A percentile compares a stretch with the other conserved stretches of the same genome.
phyloP scores from a whole-genome alignment of 2,113 vertebrate genomes.

The Charadrius vociferus region DNA sequence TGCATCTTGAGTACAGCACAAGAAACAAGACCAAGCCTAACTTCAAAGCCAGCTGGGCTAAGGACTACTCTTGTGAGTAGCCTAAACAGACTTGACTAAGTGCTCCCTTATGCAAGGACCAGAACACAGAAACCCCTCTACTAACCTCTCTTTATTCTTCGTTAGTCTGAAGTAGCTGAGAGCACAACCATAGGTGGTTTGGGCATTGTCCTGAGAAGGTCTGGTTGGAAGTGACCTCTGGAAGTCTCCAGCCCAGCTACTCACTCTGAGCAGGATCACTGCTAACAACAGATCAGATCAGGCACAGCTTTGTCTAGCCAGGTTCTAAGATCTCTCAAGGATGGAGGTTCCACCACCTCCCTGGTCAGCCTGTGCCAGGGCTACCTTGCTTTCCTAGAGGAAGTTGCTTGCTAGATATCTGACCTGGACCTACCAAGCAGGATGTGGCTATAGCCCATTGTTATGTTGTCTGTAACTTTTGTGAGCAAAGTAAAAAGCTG shows the following conservation, averaged over 20 bases:
- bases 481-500: not conserved
- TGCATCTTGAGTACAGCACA: not conserved
- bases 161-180: not conserved
- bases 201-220: not conserved
- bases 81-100: not conserved
- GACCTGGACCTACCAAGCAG: not conserved
- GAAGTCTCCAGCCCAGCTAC: not conserved
- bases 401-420: not conserved
- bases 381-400: not conserved
- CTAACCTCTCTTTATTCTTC: not conserved
- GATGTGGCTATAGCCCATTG: not conserved
- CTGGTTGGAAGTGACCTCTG: not conserved
- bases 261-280: not conserved
- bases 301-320: not conserved
- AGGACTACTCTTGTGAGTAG: not conserved
- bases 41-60: not conserved
- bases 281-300: not conserved
- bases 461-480: not conserved
- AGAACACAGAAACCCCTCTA: not conserved
- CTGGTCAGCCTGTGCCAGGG: not conserved
- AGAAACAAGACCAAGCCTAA: not conserved
- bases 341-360: not conserved
- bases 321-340: not conserved
- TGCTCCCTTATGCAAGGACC: not conserved
- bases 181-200: not conserved